Evolutionary conservation across 2,888 invertebrate genomes (phyloP), one percentile per base, ranked within the genome.

Genomic region (Caenorhabditis doughertyi): DNA sequence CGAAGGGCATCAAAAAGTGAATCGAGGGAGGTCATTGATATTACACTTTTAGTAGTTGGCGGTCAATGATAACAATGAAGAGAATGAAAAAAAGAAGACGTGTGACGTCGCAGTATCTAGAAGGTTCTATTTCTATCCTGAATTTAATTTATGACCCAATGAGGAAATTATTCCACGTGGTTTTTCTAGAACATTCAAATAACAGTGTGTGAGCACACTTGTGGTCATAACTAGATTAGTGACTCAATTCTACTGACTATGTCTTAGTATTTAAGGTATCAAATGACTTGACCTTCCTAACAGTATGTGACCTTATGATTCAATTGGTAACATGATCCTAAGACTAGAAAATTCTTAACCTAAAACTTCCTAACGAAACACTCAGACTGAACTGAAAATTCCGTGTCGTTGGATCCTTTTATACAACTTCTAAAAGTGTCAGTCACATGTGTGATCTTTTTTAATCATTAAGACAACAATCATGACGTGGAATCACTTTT

Each of bases 401-500:
- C 23, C 32, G 18, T 32, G 44, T 27, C 9, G 39, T 5, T 23
- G 18, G 21, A 47, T 49, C 47, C 51, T 65, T 65, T 51, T 65
- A 65, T 65, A 64, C 25, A 29, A 64, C 18, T 47, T 65, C 51
- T 51, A 3, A 35, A 51, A 21, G n/a, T n/a, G n/a, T n/a, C n/a
- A n/a, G 65, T 65, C 65, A 65, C 65, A 65, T 51, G 64, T 21
- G 49, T 49, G 64, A 49, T 64, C 47, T 49, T 27, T 18, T 64
- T 44, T 23, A 35, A 11, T 18, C 18, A 35, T 62, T 39, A 65
- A 65, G 49, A 65, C 51, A 65, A 65, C 65, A 65, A 65, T 65
- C 35, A 65, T 65, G 65, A 65, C 65, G 65, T 65, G 65, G 65
- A 65, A 51, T 25, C 44, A 47, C 13, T 51, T 65, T 13, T 49